These are phyloP conservation scores for Pelosia muscerda DNA, from an alignment of 2,888 invertebrate genomes.

Conservation along the genomic window DNA sequence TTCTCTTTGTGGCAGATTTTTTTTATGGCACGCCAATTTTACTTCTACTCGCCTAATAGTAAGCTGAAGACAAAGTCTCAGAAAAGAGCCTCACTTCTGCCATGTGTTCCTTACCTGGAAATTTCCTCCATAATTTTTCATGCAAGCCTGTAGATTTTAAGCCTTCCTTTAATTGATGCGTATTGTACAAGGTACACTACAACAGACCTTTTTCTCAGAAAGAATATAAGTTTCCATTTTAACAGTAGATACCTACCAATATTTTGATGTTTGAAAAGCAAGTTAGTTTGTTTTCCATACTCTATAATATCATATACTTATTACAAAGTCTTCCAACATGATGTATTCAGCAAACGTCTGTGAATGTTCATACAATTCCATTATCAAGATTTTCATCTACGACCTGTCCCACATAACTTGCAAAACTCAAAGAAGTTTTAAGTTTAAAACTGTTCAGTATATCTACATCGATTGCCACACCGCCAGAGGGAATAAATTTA, in stretches of 20 bases:
- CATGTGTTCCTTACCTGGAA: no score
- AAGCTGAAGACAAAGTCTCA: no score
- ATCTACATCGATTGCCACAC: slow-evolving; percentile 41
- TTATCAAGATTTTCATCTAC: slow-evolving; percentile 14
- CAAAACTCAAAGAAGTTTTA: slow-evolving; percentile 22
- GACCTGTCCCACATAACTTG: slow-evolving; percentile 19
- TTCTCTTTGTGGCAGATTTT: no score
- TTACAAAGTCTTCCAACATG: not conserved
- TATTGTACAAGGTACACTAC: no score
- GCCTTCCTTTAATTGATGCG: no score
- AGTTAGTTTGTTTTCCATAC: not conserved
- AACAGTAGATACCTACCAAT: not conserved
- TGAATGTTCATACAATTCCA: slow-evolving; percentile 8
- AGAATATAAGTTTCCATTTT: not conserved
- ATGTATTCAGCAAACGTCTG: not conserved
- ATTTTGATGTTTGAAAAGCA: not conserved
- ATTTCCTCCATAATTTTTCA: no score
- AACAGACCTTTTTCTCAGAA: not conserved
- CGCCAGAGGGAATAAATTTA: slow-evolving; percentile 41
- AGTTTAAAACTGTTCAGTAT: slow-evolving; percentile 35
- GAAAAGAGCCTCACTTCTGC: no score
- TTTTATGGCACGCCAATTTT: no score
- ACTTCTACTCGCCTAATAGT: no score
- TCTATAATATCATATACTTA: not conserved
- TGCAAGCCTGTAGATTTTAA: no score